phyloP scores from a whole-genome alignment of 2,888 invertebrate genomes.

The Bellardia pandia region DNA sequence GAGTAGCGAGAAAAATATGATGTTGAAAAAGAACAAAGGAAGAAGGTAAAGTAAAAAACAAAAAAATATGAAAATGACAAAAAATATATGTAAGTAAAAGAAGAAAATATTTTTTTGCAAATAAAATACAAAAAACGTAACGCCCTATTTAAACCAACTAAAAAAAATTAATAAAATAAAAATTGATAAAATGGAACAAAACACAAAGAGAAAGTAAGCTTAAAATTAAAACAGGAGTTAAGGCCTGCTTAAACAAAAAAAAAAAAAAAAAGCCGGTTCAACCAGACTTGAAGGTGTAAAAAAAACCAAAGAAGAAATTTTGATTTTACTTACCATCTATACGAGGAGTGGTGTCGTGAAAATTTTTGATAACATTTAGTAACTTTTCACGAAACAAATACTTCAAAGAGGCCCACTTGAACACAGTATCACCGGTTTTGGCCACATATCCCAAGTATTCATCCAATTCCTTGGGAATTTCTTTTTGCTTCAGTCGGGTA shows the following conservation, averaged over 20 bases:
- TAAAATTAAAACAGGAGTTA: slow-evolving; percentile 40
- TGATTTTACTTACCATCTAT: slow-evolving; percentile 82
- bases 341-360: slow-evolving; percentile 91
- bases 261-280: slow-evolving; percentile 64
- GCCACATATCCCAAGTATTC: slow-evolving; percentile 95
- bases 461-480: slow-evolving; percentile 94
- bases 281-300: slow-evolving; percentile 27
- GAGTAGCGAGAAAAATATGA: slow-evolving; percentile 14
- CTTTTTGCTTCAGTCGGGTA: slow-evolving; percentile 90
- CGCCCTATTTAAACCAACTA: slow-evolving; percentile 48
- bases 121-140: slow-evolving; percentile 34
- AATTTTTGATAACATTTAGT: slow-evolving; percentile 93
- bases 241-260: background rate
- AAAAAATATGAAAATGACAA: slow-evolving; percentile 35
- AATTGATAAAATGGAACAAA: background rate
- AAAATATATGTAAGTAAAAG: background rate
- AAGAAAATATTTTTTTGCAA: slow-evolving; percentile 5
- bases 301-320: slow-evolving; percentile 24
- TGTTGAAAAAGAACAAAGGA: slow-evolving; percentile 54
- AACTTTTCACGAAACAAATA: slow-evolving; percentile 95
- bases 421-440: slow-evolving; percentile 96
- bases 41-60: slow-evolving; percentile 38
- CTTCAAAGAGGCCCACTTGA: slow-evolving; percentile 95
- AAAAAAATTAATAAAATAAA: background rate
- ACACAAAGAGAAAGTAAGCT: slow-evolving; percentile 58